phyloP scores from a whole-genome alignment of 2,797 vertebrate species.

The Alouatta caraya region DNA sequence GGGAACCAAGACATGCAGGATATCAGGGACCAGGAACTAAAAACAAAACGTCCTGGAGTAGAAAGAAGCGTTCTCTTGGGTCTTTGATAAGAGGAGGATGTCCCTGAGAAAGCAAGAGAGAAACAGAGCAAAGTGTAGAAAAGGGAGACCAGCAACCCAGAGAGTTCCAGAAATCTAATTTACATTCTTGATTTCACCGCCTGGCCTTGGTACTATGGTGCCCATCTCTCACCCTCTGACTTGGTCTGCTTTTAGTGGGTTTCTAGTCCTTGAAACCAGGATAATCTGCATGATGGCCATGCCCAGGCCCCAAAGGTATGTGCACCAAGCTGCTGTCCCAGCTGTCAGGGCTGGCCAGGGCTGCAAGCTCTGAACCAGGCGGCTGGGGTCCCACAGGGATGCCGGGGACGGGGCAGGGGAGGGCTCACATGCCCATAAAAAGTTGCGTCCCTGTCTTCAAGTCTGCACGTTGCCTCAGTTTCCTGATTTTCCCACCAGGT shows the following conservation, averaged over 20 bases:
- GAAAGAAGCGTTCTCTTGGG: not conserved
- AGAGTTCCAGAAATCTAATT: not conserved
- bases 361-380: not conserved
- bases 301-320: not conserved
- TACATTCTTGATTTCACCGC: not conserved
- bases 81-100: not conserved
- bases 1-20: not conserved
- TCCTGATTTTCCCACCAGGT: not conserved
- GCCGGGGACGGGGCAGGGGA: not conserved
- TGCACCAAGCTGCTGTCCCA: not conserved
- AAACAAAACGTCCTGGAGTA: not conserved
- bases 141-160: not conserved
- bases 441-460: not conserved
- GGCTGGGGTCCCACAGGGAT: not conserved
- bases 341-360: not conserved
- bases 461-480: not conserved
- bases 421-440: not conserved
- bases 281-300: not conserved
- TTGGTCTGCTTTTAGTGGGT: not conserved
- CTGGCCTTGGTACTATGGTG: not conserved
- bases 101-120: not conserved
- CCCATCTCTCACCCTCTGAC: not conserved
- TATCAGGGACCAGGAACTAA: not conserved
- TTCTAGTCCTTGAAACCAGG: not conserved
- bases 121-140: not conserved